Evolutionary conservation across 1,140 invertebrate genomes (phyloP).

Genomic region (Antheraea mylitta): DNA sequence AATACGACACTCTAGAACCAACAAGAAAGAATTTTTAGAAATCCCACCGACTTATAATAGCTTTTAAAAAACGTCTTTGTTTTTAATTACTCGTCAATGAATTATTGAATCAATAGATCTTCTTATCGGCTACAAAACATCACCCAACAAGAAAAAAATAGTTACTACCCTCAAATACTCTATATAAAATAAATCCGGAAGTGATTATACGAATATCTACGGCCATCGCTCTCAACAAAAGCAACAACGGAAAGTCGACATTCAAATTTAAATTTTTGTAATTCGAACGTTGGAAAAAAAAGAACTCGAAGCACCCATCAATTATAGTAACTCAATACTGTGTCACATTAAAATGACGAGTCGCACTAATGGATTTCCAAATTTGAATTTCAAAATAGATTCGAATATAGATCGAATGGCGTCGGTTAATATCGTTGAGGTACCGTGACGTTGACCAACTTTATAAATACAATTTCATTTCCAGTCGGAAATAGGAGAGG

Average conservation of each 20-base stretch:
- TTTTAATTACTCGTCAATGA: no score
- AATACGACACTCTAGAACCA: no score
- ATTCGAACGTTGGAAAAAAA: constrained; percentile 61
- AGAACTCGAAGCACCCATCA: constrained; percentile 51
- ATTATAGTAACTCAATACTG: constrained; percentile 76
- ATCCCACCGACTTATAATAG: no score
- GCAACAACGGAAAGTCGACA: constrained; percentile 27
- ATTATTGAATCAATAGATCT: no score
- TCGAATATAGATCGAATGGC: constrained; percentile 48
- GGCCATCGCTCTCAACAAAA: constrained; percentile 9
- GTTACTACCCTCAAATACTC: neutral
- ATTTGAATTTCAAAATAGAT: constrained; percentile 72
- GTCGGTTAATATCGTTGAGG: constrained; percentile 16
- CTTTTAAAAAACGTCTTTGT: no score
- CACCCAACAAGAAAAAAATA: neutral
- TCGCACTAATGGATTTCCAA: constrained; percentile 73
- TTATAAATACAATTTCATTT: neutral
- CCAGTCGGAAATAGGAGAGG: neutral
- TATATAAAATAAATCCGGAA: constrained; percentile 13
- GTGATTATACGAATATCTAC: constrained; percentile 7
- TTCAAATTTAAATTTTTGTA: constrained; percentile 41
- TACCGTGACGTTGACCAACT: neutral
- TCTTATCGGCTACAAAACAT: neutral
- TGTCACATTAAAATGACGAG: constrained; percentile 76
- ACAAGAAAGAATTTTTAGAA: no score